Evolutionary conservation across 2,113 vertebrate species (phyloP).

Genomic region (Leptobrachium leishanense): DNA sequence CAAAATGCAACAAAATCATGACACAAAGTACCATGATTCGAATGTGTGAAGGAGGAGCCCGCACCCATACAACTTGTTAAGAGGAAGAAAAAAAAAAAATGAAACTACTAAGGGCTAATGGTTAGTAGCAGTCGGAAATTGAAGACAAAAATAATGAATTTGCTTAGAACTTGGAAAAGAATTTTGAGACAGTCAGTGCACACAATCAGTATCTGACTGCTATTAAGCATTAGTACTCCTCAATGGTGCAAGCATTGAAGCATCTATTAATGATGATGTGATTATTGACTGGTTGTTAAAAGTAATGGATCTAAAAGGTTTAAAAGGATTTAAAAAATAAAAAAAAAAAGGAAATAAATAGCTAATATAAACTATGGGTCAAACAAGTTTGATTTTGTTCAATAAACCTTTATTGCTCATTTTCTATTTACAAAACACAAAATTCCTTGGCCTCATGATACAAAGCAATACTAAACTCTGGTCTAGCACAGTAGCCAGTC

Average conservation of each 20-base stretch:
- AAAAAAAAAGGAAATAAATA: constrained; percentile 51
- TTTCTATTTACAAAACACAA: constrained; percentile 90
- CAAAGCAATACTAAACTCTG: constrained; percentile 83
- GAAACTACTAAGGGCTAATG: constrained; percentile 80
- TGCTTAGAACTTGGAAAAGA: constrained; percentile 65
- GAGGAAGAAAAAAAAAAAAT: constrained; percentile 76
- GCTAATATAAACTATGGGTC: constrained; percentile 89
- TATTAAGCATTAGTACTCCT: constrained; percentile 91
- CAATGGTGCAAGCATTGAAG: constrained; percentile 85
- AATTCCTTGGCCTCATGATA: constrained; percentile 84
- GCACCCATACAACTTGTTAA: constrained; percentile 78
- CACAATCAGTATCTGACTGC: constrained; percentile 78
- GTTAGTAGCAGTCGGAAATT: constrained; percentile 86
- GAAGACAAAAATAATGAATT: constrained; percentile 68
- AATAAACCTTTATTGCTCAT: constrained; percentile 93
- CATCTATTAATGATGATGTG: constrained; percentile 87
- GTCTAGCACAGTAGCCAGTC: constrained; percentile 78
- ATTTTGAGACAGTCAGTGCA: constrained; percentile 71
- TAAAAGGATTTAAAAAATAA: constrained; percentile 64
- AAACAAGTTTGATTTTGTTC: constrained; percentile 81
- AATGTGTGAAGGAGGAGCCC: constrained; percentile 78
- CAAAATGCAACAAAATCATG: constrained; percentile 86
- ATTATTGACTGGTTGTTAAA: constrained; percentile 91
- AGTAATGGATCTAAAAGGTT: constrained; percentile 84
- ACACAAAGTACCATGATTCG: constrained; percentile 85